These are phyloP conservation scores for Myiagra hebetior DNA, from an alignment of 2,113 vertebrate species.

Conservation along the genomic window DNA sequence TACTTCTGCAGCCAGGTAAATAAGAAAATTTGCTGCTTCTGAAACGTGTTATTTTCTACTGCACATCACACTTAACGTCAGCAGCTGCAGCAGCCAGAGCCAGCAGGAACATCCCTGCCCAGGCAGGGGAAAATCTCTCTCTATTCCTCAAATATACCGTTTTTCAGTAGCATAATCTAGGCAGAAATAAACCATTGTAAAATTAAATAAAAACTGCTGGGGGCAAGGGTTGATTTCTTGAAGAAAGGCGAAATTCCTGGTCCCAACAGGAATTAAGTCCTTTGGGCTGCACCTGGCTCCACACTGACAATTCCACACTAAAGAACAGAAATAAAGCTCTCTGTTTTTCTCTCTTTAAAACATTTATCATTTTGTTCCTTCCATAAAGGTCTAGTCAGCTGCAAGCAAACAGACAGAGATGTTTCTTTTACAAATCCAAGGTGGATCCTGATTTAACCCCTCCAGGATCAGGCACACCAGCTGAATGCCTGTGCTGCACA, in stretches of 20 bases:
- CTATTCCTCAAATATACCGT: neutral
- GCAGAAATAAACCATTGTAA: neutral
- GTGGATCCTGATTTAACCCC: neutral
- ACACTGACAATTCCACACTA: neutral
- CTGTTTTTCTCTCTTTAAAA: neutral
- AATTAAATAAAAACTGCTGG: neutral
- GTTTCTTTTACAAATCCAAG: rapidly evolving
- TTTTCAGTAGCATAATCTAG: neutral
- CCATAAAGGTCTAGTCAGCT: neutral
- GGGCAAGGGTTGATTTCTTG: neutral
- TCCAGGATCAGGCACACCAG: rapidly evolving
- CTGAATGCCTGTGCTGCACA: neutral
- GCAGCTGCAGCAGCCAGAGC: neutral
- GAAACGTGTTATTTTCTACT: neutral
- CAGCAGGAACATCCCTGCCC: neutral
- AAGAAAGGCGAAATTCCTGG: neutral
- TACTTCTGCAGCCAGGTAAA: neutral
- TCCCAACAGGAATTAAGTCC: rapidly evolving
- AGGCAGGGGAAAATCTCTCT: neutral
- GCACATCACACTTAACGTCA: neutral
- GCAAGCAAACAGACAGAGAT: neutral
- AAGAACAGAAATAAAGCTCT: neutral
- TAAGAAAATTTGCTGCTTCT: neutral
- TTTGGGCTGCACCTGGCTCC: neutral
- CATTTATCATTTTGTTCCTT: neutral